phyloP scores from a whole-genome alignment of 2,888 invertebrate species.

The Cyaniris semiargus region DNA sequence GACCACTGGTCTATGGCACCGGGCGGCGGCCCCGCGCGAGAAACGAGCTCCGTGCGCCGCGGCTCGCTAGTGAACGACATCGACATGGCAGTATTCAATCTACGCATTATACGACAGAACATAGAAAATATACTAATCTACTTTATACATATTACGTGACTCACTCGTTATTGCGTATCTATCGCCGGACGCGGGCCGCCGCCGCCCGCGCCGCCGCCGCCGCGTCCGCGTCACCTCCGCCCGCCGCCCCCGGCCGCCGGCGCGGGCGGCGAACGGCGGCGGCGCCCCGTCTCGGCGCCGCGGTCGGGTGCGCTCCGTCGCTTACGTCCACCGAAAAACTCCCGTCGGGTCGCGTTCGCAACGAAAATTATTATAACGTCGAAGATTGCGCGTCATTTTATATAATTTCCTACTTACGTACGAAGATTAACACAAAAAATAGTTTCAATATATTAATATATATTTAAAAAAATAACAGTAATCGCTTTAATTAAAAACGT shows the following conservation, averaged over 20 bases:
- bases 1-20: too few relatives aligned
- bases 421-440: conserved; percentile 61
- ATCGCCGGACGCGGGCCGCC: conserved; percentile 54
- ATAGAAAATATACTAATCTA: conserved; percentile 74
- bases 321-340: background rate
- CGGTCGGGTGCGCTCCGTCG: background rate
- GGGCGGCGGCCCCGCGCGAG: conserved; percentile 44
- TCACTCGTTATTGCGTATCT: conserved; percentile 76
- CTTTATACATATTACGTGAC: conserved; percentile 71
- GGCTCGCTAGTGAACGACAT: conserved; percentile 48
- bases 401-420: conserved; percentile 73
- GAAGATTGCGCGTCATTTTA: conserved; percentile 42
- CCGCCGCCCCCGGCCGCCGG: background rate
- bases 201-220: background rate
- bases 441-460: conserved; percentile 59
- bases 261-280: background rate
- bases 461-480: conserved; percentile 62
- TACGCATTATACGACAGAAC: conserved; percentile 75
- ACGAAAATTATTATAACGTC: background rate
- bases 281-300: background rate
- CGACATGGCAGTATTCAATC: conserved; percentile 72
- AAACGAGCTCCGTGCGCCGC: conserved; percentile 33
- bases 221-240: background rate
- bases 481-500: conserved; percentile 67
- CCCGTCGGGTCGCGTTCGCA: background rate